Conservation (phyloP, 2,888 invertebrate genomes). For the Mythimna loreyi region DNA sequence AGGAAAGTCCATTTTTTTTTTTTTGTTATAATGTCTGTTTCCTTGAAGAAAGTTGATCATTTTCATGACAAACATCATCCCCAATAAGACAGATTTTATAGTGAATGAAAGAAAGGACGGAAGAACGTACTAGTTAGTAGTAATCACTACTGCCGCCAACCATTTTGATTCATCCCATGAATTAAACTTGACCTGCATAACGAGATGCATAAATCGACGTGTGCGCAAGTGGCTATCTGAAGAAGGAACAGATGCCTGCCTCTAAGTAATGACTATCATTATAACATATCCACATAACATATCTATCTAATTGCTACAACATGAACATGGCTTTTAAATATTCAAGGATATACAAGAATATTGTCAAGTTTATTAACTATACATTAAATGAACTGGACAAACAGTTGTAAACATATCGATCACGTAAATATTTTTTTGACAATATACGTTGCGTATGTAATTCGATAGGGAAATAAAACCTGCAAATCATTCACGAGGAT, state of each 20-base stretch:
- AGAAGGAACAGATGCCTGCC: constrained; percentile 32
- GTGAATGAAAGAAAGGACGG: too few species aligned
- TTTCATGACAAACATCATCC: not conserved
- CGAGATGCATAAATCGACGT: constrained; percentile 11
- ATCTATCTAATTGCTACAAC: constrained; percentile 30
- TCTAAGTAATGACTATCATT: constrained; percentile 18
- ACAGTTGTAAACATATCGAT: constrained; percentile 4
- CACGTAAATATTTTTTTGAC: too few species aligned
- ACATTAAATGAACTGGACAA: constrained; percentile 12
- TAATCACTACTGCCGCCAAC: not conserved
- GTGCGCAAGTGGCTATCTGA: constrained; percentile 37
- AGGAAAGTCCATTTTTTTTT: too few species aligned
- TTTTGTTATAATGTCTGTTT: too few species aligned
- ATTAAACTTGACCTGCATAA: constrained; percentile 18
- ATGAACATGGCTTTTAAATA: constrained; percentile 8
- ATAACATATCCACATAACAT: not conserved
- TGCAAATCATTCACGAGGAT: too few species aligned
- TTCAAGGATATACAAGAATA: constrained; percentile 19
- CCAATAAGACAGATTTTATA: not conserved
- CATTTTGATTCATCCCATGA: not conserved
- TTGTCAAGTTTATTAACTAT: too few species aligned
- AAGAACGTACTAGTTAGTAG: not conserved
- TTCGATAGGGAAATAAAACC: too few species aligned
- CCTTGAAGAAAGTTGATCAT: too few species aligned
- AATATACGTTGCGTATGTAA: too few species aligned